These are phyloP conservation scores for Synanceia verrucosa DNA, from an alignment of 2,797 vertebrate species.

Conservation along the genomic window DNA sequence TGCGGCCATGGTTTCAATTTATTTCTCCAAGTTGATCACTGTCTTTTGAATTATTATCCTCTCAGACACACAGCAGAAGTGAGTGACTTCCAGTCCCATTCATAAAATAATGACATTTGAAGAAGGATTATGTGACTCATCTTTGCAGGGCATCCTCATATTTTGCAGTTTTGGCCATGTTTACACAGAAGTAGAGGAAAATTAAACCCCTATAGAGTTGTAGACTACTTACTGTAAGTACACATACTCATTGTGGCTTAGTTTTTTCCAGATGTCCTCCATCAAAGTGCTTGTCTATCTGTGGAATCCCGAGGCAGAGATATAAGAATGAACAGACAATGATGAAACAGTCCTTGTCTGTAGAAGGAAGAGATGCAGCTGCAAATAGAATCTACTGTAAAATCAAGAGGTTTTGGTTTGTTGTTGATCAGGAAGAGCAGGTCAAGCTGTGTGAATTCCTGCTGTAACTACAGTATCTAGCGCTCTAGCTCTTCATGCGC, in stretches of 20 bases:
- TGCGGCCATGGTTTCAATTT: too few species aligned
- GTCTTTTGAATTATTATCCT: background rate
- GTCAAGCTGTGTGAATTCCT: background rate
- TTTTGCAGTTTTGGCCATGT: background rate
- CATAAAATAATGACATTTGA: constrained; percentile 10
- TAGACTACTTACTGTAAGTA: constrained; percentile 14
- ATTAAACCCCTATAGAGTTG: constrained; percentile 3
- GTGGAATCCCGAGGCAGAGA: background rate
- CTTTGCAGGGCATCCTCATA: background rate
- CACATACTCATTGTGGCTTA: constrained; percentile 31
- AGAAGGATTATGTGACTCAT: constrained; percentile 30
- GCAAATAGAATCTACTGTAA: background rate
- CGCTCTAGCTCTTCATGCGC: background rate
- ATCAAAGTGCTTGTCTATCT: constrained; percentile 14
- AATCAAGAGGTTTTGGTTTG: background rate
- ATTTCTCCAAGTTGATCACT: background rate
- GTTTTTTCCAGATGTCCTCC: constrained; percentile 17
- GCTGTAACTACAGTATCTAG: constrained; percentile 1
- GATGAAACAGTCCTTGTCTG: background rate
- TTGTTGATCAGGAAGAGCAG: background rate
- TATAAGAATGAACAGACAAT: background rate
- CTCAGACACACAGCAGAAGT: constrained; percentile 21
- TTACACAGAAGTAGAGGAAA: background rate
- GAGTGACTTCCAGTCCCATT: constrained; percentile 29
- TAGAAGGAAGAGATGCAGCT: background rate